Evolutionary conservation across 2,888 invertebrate genomes (phyloP), one percentile per base, ranked within the genome.

Genomic region (Chydorus sphaericus): DNA sequence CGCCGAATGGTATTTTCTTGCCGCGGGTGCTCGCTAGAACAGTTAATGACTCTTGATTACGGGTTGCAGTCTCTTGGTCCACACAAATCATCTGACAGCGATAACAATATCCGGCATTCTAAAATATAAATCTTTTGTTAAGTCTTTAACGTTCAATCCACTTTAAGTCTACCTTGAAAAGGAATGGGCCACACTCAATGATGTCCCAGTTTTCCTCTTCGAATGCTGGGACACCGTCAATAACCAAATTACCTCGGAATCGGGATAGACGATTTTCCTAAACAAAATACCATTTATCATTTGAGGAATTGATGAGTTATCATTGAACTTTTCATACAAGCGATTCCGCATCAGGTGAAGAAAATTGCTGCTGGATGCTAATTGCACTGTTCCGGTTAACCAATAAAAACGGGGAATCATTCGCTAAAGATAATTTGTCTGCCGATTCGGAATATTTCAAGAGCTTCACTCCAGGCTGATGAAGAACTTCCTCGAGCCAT

Each of bases 21-120:
- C 59, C 62, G 51, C 61, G 60, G 28, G 16, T 14, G 10, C 36
- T 28, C n/a, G 48, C 44, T 16, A 65, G 58, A 10, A 63, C 62
- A 10, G 60, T 31, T 31, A 65, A 53, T 3, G 65, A 64, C 53
- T 65, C 65, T n/a, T 50, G 57, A n/a, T 85, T 84, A 65, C 82
- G 86, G 61, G 79, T 73, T 0, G 89, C 91, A 2, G 83, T 87
- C 48, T 75, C 73, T 71, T 92, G 94, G 70, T 96, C 84, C 59
- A 94, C 84, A 68, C 94, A 93, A 58, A 97, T 85, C 88, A 96
- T 94, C 70, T 92, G 90, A 67, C 96, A 97, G 55, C 96, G 78
- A 1, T 81, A 82, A 66, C 94, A 96, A 39, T 79, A 78, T 1
- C 87, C 88, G 62, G 82, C 80, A 54, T 81, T 80, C 82, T 87